Evolutionary conservation across 2,888 invertebrate genomes (phyloP).

Genomic region (Euzetes globulus): DNA sequence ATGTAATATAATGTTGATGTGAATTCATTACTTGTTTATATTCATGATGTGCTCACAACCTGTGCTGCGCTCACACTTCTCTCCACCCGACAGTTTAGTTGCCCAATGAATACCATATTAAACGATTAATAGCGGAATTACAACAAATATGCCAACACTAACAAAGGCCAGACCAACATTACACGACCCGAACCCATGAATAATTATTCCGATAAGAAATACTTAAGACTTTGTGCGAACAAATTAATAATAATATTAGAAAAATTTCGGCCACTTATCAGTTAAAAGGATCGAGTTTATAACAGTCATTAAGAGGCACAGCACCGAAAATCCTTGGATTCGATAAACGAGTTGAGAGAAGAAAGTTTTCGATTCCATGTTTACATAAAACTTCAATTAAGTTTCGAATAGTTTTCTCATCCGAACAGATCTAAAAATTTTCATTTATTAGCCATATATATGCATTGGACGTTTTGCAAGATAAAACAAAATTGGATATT

Average conservation of each 20-base stretch:
- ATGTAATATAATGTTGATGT: not conserved
- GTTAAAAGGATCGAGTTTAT: too few species aligned
- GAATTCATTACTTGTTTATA: slow-evolving; percentile 27
- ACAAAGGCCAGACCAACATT: slow-evolving; percentile 1
- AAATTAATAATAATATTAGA: slow-evolving; percentile 21
- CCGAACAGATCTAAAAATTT: too few species aligned
- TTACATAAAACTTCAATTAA: too few species aligned
- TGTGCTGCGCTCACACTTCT: slow-evolving; percentile 15
- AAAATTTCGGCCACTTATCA: not conserved
- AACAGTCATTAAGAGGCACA: too few species aligned
- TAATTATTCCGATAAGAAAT: slow-evolving; percentile 23
- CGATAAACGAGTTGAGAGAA: too few species aligned
- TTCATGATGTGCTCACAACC: slow-evolving; percentile 11
- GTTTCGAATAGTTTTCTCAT: too few species aligned
- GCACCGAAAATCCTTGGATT: too few species aligned
- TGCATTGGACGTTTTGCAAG: too few species aligned
- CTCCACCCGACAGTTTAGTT: slow-evolving; percentile 31
- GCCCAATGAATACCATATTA: slow-evolving; percentile 27
- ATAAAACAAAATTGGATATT: too few species aligned
- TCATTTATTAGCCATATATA: too few species aligned
- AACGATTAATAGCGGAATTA: slow-evolving; percentile 25
- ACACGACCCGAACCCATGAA: slow-evolving; percentile 21
- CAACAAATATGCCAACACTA: slow-evolving; percentile 17
- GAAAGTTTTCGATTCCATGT: too few species aligned
- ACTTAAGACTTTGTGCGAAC: not conserved